Evolutionary conservation across 2,797 vertebrate genomes (phyloP).

Genomic region (Vipera latastei): DNA sequence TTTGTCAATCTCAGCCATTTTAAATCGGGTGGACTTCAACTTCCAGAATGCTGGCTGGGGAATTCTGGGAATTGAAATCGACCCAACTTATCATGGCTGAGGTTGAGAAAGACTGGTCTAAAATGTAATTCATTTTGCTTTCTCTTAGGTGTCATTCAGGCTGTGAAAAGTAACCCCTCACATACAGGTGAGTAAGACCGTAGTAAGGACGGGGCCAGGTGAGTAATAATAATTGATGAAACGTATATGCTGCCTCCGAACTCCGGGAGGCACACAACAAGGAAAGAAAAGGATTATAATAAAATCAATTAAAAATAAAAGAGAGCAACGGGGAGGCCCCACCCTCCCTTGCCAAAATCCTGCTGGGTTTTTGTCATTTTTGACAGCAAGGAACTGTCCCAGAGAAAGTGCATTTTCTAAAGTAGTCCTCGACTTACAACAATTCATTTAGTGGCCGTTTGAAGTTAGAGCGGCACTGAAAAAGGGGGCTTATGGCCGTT

Average conservation of each 20-base stretch:
- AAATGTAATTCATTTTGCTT: background rate
- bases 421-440: background rate
- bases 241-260: background rate
- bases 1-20: background rate
- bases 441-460: background rate
- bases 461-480: background rate
- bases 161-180: background rate
- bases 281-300: background rate
- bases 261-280: no score
- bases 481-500: background rate
- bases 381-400: background rate
- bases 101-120: background rate
- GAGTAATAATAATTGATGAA: background rate
- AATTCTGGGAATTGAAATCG: background rate
- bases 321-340: no score
- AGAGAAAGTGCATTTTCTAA: background rate
- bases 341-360: background rate
- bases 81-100: background rate
- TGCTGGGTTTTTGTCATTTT: background rate
- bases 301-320: background rate
- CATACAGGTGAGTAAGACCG: background rate
- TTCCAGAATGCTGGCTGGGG: background rate
- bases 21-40: background rate
- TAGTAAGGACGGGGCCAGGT: background rate
- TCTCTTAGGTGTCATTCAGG: background rate